phyloP scores from a whole-genome alignment of 64 coral and sea anemone genomes.

The Pachyseris speciosa region DNA sequence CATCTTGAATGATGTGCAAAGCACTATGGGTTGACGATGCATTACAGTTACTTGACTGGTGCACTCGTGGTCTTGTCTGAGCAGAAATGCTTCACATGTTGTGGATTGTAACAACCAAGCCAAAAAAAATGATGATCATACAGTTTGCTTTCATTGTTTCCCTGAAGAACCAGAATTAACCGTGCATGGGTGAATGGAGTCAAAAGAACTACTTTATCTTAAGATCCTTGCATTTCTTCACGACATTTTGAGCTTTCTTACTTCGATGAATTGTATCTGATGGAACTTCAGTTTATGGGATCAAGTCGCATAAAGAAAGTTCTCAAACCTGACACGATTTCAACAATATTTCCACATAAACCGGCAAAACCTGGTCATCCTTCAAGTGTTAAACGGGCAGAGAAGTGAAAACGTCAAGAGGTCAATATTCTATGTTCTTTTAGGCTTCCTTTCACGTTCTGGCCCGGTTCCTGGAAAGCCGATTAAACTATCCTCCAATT shows the following conservation, averaged over 20 bases:
- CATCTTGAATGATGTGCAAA: background rate
- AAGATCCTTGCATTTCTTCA: conserved; percentile 19
- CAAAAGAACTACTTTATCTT: background rate
- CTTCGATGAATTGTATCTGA: background rate
- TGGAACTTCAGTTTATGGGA: conserved; percentile 19
- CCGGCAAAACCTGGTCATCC: background rate
- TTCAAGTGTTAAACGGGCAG: conserved; percentile 14
- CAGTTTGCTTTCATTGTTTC: background rate
- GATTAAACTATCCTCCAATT: no score
- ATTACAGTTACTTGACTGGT: no score
- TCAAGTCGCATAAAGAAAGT: background rate
- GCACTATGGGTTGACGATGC: background rate
- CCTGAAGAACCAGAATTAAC: conserved; percentile 1
- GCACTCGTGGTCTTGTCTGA: no score
- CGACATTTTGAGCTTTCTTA: conserved; percentile 21
- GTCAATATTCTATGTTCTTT: background rate
- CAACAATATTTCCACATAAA: conserved; percentile 51
- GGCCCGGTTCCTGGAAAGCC: no score
- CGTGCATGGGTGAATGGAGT: conserved; percentile 26
- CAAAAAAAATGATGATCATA: background rate
- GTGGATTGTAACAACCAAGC: conserved; percentile 5
- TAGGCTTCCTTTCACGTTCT: no score
- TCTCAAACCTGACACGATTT: conserved; percentile 5
- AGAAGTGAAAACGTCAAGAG: conserved; percentile 38
- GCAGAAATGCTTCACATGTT: no score